These are phyloP conservation scores for Psephotus haematonotus DNA, from an alignment of 2,113 vertebrate genomes.

Conservation along the genomic window DNA sequence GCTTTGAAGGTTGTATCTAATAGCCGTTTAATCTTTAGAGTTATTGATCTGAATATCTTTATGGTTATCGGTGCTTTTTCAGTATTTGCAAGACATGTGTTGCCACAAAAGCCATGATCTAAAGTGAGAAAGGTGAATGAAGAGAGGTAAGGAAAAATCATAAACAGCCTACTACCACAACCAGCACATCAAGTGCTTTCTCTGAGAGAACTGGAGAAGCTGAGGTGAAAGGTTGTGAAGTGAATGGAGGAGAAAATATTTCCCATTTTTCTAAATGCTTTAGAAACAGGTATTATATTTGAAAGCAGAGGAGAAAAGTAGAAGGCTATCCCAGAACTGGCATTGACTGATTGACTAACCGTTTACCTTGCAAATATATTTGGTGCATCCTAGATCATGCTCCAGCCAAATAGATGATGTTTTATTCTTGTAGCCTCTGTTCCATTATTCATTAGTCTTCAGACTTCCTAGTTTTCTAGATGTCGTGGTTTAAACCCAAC, in stretches of 20 bases:
- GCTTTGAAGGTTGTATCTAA: background rate
- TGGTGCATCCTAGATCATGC: background rate
- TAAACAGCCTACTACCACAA: background rate
- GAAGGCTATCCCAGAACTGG: background rate
- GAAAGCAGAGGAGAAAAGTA: background rate
- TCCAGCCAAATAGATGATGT: background rate
- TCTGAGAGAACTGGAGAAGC: background rate
- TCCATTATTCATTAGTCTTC: background rate
- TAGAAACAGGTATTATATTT: background rate
- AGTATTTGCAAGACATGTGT: background rate
- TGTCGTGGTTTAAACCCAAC: no score
- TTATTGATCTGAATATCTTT: background rate
- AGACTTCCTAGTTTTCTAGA: background rate
- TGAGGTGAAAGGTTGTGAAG: background rate
- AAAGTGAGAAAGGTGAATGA: background rate
- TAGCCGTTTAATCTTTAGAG: background rate
- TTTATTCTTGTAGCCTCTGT: background rate
- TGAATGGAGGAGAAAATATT: background rate
- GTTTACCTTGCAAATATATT: background rate
- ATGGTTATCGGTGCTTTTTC: background rate
- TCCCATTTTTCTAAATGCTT: background rate
- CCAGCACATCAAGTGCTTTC: background rate
- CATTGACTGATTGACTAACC: background rate
- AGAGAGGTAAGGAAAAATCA: background rate
- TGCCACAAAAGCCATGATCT: background rate